Evolutionary conservation across 2,113 vertebrate species (phyloP).

Genomic region (Charina bottae): DNA sequence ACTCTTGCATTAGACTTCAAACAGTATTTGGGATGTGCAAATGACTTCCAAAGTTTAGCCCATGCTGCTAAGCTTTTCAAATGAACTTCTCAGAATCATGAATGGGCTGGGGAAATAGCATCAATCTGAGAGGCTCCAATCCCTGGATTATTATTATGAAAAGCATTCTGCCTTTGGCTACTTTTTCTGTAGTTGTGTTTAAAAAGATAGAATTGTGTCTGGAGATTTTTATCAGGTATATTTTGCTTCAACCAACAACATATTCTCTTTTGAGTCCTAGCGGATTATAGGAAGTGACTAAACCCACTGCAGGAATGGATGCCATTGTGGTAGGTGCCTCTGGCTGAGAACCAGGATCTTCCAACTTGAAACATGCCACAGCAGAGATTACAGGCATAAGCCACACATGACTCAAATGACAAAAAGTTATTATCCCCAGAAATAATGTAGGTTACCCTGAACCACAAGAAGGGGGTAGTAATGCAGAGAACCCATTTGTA

Average conservation of each 20-base stretch:
- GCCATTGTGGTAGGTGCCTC: neutral
- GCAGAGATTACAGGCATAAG: constrained; percentile 43
- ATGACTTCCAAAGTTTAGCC: constrained; percentile 43
- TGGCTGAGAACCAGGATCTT: constrained; percentile 3
- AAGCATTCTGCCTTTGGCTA: constrained; percentile 21
- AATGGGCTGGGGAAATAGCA: constrained; percentile 43
- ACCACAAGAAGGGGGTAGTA: constrained; percentile 45
- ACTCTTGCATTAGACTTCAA: neutral
- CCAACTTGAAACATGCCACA: constrained; percentile 34
- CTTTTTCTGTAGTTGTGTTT: constrained; percentile 21
- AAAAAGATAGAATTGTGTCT: constrained; percentile 27
- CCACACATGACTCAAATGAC: constrained; percentile 50
- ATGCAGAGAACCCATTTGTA: constrained; percentile 43
- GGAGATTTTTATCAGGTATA: constrained; percentile 19
- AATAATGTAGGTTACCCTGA: constrained; percentile 52
- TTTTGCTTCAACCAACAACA: neutral
- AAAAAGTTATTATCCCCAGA: constrained; percentile 48
- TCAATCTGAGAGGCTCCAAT: constrained; percentile 39
- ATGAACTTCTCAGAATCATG: constrained; percentile 41
- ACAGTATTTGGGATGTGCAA: constrained; percentile 37
- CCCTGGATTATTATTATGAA: constrained; percentile 44
- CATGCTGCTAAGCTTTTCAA: constrained; percentile 39
- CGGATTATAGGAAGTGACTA: constrained; percentile 23
- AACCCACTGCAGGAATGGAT: constrained; percentile 16
- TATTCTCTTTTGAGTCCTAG: constrained; percentile 40